Conservation (phyloP, 2,797 vertebrate species). For the Pampus argenteus region DNA sequence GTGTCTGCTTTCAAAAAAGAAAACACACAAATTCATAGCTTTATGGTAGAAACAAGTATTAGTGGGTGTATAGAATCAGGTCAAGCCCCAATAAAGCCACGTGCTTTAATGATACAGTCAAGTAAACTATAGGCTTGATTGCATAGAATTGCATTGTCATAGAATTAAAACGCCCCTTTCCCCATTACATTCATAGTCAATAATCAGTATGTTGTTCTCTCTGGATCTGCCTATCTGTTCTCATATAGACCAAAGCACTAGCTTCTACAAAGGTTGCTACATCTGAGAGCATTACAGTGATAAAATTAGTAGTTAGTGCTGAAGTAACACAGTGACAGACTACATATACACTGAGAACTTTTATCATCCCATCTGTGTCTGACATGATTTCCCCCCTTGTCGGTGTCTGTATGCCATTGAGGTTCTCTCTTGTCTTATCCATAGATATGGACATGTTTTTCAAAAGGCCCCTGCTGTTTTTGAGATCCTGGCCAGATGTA, state of each 20-base stretch:
- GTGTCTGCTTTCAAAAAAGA: neutral
- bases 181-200: conserved; percentile 11
- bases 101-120: conserved; percentile 11
- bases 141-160: conserved; percentile 11
- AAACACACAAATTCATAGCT: neutral
- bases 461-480: conserved; percentile 27
- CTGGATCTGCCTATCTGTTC: conserved; percentile 19
- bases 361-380: conserved; percentile 45
- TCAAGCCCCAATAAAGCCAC: conserved; percentile 9
- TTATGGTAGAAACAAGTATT: neutral
- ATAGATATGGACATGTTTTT: neutral
- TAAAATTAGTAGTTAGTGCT: conserved; percentile 44
- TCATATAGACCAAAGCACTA: conserved; percentile 32
- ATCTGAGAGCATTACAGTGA: conserved; percentile 47
- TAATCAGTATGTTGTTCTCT: conserved; percentile 17
- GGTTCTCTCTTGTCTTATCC: conserved; percentile 4
- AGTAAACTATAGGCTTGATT: conserved; percentile 23
- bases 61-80: conserved; percentile 10
- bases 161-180: conserved; percentile 7
- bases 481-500: conserved; percentile 44
- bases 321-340: conserved; percentile 35
- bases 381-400: conserved; percentile 15
- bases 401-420: neutral
- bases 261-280: conserved; percentile 48
- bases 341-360: conserved; percentile 44